A percentile compares a stretch with the other conserved stretches of the same genome.
Conservation (phyloP, 2,888 invertebrate genomes). For the Atrina japonica region DNA sequence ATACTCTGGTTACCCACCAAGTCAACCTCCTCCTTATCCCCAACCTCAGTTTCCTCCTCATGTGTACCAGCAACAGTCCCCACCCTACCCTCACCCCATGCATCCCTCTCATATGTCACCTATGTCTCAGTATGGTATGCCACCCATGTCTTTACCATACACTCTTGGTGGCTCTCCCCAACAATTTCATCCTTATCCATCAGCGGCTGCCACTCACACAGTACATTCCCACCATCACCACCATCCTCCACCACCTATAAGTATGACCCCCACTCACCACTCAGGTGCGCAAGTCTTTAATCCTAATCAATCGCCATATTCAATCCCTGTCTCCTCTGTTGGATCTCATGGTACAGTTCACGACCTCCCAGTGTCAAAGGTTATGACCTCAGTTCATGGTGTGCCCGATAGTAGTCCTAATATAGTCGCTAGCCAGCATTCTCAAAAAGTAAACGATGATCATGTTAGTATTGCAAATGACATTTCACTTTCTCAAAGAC, state of each 20-base stretch:
- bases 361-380: conserved; percentile 1
- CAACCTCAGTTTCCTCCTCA: conserved; percentile 53
- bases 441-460: conserved; percentile 2
- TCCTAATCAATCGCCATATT: conserved; percentile 15
- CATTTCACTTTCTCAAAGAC: too few species aligned
- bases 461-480: background rate
- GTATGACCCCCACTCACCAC: conserved; percentile 25
- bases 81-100: conserved; percentile 50
- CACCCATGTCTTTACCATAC: conserved; percentile 7
- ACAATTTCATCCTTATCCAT: conserved; percentile 43
- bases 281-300: conserved; percentile 41
- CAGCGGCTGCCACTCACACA: conserved; percentile 44
- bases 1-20: conserved; percentile 30
- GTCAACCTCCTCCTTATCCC: conserved; percentile 31
- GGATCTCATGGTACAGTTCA: background rate
- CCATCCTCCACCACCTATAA: background rate
- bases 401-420: background rate
- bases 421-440: background rate
- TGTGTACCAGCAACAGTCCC: conserved; percentile 49
- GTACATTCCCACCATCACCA: conserved; percentile 41
- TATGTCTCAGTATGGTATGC: conserved; percentile 41
- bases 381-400: background rate
- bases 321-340: conserved; percentile 13
- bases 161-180: conserved; percentile 42
- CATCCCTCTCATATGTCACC: conserved; percentile 48